Evolutionary conservation across 2,888 invertebrate species (phyloP), one percentile per base, ranked within the genome.

Genomic region (Eilema sororculum): DNA sequence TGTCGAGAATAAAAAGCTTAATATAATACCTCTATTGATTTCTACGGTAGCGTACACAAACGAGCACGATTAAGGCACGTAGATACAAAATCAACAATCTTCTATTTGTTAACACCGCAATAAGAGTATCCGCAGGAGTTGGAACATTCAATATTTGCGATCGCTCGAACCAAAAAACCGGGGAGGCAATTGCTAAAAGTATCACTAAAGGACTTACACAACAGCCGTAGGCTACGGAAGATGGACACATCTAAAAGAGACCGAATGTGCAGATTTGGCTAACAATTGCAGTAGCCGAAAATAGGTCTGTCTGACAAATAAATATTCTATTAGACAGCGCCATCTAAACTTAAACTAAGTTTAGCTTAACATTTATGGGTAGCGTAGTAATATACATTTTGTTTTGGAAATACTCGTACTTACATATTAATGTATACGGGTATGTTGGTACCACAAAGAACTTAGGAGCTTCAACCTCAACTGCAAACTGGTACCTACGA

Each of bases 101-200:
- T 79, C 78, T 92, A 84, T 92, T 92, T 92, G 90, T 89, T 89
- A 90, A 89, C 90, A 89, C 82, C 86, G 91, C 90, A 93, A 91
- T 93, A 93, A 93, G 88, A 90, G 91, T 87, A 87, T 86, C 87
- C 85, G 81, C 84, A 85, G 83, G 86, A 84, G 83, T 74, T 72
- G 84, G 84, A 81, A 87, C 86, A 88, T 89, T 88, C 91, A 93
- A 93, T 93, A 93, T 94, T 94, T 91, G 89, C 87, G 80, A 75
- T 82, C 78, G 83, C 85, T 87, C 80, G 83, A 74, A 78, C 79
- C 83, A 84, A 84, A 81, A 84, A 85, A 80, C 81, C 83, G 85
- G 80, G 83, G 85, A 86, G 79, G 83, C 89, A 90, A 89, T 89
- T 83, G 84, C 75, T 78, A 88, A 89, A 87, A 89, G 89, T 90